Evolutionary conservation across 30 jellyfish, hydroid and myxozoan genomes (phyloP), one percentile per base, ranked within the genome.

Genomic region (Hydractinia echinata): DNA sequence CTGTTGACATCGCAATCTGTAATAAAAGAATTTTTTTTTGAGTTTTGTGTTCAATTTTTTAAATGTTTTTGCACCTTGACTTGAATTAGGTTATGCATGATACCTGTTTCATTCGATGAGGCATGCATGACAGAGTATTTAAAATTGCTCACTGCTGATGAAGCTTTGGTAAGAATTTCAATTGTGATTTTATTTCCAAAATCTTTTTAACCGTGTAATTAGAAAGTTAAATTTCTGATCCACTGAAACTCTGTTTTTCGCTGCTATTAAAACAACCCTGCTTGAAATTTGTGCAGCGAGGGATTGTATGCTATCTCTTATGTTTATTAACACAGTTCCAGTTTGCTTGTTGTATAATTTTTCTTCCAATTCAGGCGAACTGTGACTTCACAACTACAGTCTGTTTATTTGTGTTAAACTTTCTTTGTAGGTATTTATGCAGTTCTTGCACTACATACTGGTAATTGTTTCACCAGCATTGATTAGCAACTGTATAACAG

Each of bases 101-200:
- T 77, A 7, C 76, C 9, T n/a, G 51, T 77, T 50, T 9, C 15
- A 13, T 77, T 56, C 6, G 85, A 77, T 10, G 85, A 77, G 60
- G 4, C 30, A 16, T 20, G 54, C 53, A 52, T 77, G 85, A 77
- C 51, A 55, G 66, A 64, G n/a, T 49, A 77, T 55, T 64, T 77
- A 0, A 77, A 54, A 54, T 44, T 55, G 54, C 55, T 77, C 1
- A 8, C 82, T 44, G 60, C 78, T 14, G 66, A 77, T 77, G 85
- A 77, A 77, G 85, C 85, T 10, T 5, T 64, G 53, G 85, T 77
- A 52, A 55, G 82, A 54, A 4, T 74, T 1, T 48, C 54, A 15
- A 4, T 4, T 74, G 10, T 72, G 16, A 30, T 19, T 19, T 19
- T 66, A 0, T 2, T 19, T 50, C 4, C 14, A 6, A 7, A 19